These are phyloP conservation scores for Sinohyriopsis cumingii DNA, from an alignment of 2,888 invertebrate genomes.

Conservation along the genomic window DNA sequence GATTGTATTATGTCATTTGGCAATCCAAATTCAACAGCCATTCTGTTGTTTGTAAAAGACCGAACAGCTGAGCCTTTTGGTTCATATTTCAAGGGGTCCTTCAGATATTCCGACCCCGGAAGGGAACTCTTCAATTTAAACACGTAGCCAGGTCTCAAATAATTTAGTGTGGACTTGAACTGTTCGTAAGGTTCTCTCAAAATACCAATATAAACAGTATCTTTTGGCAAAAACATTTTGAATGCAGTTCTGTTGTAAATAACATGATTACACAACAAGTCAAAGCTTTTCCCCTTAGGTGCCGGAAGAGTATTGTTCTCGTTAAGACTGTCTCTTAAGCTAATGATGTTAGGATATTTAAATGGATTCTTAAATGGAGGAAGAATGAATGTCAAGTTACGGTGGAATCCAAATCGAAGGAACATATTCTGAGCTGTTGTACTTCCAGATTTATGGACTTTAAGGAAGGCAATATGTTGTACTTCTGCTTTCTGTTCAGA, in stretches of 20 bases:
- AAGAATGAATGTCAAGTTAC: constrained; percentile 37
- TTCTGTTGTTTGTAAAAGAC: constrained; percentile 37
- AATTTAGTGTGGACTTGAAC: constrained; percentile 38
- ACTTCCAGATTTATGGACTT: constrained; percentile 38
- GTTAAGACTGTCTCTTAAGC: constrained; percentile 21
- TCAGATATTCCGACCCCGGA: constrained; percentile 29
- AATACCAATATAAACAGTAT: constrained; percentile 40
- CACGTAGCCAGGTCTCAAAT: constrained; percentile 27
- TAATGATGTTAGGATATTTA: constrained; percentile 38
- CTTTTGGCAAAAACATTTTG: constrained; percentile 29
- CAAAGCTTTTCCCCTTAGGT: constrained; percentile 23
- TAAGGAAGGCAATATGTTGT: constrained; percentile 33
- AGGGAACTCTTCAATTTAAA: constrained; percentile 19
- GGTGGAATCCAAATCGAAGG: constrained; percentile 12
- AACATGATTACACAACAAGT: constrained; percentile 43
- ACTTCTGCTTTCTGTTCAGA: constrained; percentile 4
- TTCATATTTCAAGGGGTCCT: constrained; percentile 35
- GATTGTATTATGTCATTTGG: constrained; percentile 24
- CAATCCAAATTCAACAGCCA: constrained; percentile 38
- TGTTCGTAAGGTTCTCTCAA: constrained; percentile 39
- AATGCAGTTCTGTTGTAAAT: constrained; percentile 32
- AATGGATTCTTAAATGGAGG: constrained; percentile 29
- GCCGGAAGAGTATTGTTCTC: constrained; percentile 26
- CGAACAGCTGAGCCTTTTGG: constrained; percentile 13
- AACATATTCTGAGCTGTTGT: constrained; percentile 34